Base-by-base conservation (phyloP, 2,888 invertebrate species). In the Ichneumon xanthorius region DNA sequence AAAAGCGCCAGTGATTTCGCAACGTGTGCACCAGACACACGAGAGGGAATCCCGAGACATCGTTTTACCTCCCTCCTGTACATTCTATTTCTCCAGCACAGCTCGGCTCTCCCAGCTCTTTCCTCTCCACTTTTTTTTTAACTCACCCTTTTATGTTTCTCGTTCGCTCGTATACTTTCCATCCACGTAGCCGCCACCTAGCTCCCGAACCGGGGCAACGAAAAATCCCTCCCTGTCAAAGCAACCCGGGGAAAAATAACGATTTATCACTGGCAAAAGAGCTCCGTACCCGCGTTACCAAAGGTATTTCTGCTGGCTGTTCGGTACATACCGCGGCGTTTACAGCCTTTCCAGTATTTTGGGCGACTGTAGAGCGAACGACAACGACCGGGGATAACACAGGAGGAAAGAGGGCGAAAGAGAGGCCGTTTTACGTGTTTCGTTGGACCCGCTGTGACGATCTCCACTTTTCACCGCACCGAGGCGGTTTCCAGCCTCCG, bases 21-120 rank as follows among this genome's bases (percentile, higher is more conserved):
- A 83, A 68, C 77, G 86, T 80, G 61, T 83, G 83, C 80, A 83
- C 53, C 68, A 83, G 86, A 83, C 86, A 85, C 80, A 67, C 79
- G 48, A 61, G 80, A 55, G 82, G 82, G 84, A 84, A 80, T 82
- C 76, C 73, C 71, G 76, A 80, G 80, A 82, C 85, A 58, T 80
- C 65, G 78, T 53, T 75, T 76, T 26, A n/a, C 65, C 30, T 68
- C 37, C 67, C 65, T n/a, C 73, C 53, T 65, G 58, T 70, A 61
- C 58, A 72, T 73, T 26, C 79, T 73, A n/a, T 48, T 61, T 73
- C 75, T 68, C 58, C 63, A n/a, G 65, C 26, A 50, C 30, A 22
- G 55, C 63, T 75, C 40, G 33, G 55, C 55, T 75, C 78, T 55
- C 26, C 61, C 48, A 65, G 53, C 33, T 48, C 37, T 55, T 50